Conservation (phyloP, 2,797 vertebrate species). For the Intellagama lesueurii region DNA sequence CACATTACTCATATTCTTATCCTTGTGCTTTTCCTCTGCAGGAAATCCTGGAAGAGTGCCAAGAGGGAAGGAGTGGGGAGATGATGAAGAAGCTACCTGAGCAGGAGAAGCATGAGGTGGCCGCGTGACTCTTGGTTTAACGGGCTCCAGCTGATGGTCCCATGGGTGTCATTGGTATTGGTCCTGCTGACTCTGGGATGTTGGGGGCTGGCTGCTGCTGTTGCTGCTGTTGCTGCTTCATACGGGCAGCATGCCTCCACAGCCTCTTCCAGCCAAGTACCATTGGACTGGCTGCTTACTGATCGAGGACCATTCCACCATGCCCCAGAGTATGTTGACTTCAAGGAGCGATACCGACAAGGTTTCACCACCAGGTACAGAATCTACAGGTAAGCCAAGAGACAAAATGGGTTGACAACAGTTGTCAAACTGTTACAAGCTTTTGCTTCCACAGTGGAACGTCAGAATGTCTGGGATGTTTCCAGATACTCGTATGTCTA, state of each 20-base stretch:
- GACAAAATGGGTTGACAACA: not conserved
- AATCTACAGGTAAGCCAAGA: constrained; percentile 92
- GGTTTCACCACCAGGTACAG: constrained; percentile 98
- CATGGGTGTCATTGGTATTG: constrained; percentile 84
- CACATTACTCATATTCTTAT: not conserved
- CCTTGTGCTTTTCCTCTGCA: constrained; percentile 61
- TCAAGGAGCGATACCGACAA: constrained; percentile 93
- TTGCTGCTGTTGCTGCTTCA: constrained; percentile 61
- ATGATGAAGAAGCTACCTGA: constrained; percentile 94
- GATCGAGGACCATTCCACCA: constrained; percentile 96
- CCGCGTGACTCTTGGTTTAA: constrained; percentile 84
- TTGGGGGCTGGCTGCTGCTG: constrained; percentile 72
- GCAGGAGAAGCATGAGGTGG: constrained; percentile 94
- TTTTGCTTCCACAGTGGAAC: not conserved
- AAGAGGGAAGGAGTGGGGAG: constrained; percentile 81
- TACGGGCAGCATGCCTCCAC: constrained; percentile 84
- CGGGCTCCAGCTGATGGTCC: constrained; percentile 87
- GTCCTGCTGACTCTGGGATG: constrained; percentile 84
- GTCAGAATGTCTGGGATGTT: too few species aligned
- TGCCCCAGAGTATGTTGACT: constrained; percentile 94
- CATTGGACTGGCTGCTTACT: constrained; percentile 95
- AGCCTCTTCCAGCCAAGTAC: constrained; percentile 78
- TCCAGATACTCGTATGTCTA: too few species aligned
- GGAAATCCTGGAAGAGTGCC: constrained; percentile 65
- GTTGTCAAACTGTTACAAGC: too few species aligned